phyloP scores from a whole-genome alignment of 2,888 invertebrate species.

The Phengaris alcon region DNA sequence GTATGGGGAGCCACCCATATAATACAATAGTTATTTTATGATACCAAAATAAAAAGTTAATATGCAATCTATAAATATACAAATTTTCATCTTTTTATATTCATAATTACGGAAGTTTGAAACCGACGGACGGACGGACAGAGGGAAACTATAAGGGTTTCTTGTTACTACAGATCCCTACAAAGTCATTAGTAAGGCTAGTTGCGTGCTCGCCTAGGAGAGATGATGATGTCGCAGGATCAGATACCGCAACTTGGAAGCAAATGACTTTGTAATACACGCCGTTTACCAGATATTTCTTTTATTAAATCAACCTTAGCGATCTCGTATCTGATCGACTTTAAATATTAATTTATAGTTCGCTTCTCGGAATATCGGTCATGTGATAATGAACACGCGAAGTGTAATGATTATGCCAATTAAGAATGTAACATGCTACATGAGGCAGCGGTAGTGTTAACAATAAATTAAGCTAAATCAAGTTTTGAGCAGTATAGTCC shows the following conservation, averaged over 20 bases:
- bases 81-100: too few species aligned
- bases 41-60: too few species aligned
- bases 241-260: constrained; percentile 34
- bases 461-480: constrained; percentile 9
- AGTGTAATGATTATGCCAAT: constrained; percentile 42
- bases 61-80: too few species aligned
- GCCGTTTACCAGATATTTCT: constrained; percentile 38
- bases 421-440: constrained; percentile 38
- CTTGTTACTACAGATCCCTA: too few species aligned
- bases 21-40: too few species aligned
- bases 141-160: too few species aligned
- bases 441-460: constrained; percentile 1
- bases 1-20: too few species aligned
- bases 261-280: constrained; percentile 39
- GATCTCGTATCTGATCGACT: constrained; percentile 42
- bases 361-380: constrained; percentile 41
- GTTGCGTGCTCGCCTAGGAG: constrained; percentile 34
- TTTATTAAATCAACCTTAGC: constrained; percentile 40
- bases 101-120: too few species aligned
- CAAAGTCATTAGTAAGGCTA: too few species aligned
- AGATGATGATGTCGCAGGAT: constrained; percentile 40
- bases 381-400: constrained; percentile 42
- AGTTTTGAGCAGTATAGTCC: background rate
- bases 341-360: constrained; percentile 42
- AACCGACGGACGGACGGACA: too few species aligned